Percentiles rank a stretch among this genome's conserved stretches.
These are phyloP conservation scores for Crocodylus rhombifer DNA, from an alignment of 2,797 vertebrate genomes.

Conservation along the genomic window DNA sequence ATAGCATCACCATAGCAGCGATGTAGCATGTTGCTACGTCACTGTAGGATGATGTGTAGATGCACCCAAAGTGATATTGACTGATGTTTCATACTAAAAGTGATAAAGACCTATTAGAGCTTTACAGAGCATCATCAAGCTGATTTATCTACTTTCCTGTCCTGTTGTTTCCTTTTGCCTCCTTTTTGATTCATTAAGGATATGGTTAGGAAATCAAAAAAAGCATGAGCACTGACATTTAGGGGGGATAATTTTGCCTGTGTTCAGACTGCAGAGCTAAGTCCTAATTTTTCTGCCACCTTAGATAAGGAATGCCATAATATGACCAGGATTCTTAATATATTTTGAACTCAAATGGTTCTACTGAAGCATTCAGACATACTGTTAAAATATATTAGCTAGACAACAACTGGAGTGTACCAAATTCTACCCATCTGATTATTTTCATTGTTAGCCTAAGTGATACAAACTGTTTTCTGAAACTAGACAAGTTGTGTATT, in stretches of 20 bases:
- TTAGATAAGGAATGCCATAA: not conserved
- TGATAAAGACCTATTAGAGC: not conserved
- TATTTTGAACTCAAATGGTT: not conserved
- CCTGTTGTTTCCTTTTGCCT: not conserved
- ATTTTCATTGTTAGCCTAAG: not conserved
- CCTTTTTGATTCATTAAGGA: not conserved
- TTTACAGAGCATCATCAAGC: not conserved
- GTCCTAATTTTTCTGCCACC: not conserved
- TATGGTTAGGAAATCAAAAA: not conserved
- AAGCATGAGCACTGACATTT: not conserved
- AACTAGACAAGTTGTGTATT: not conserved
- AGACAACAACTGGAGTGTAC: too few relatives aligned
- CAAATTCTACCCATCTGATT: too few relatives aligned
- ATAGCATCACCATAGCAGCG: too few relatives aligned
- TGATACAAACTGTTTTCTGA: not conserved
- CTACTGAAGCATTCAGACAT: not conserved
- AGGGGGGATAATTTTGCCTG: not conserved
- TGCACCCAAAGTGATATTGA: not conserved
- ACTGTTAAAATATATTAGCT: too few relatives aligned
- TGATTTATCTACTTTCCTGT: not conserved
- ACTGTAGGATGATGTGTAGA: too few relatives aligned
- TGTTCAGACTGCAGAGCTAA: not conserved
- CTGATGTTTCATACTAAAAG: not conserved
- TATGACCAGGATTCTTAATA: not conserved
- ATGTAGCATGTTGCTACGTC: too few relatives aligned